Percentiles rank a stretch among this genome's conserved stretches.
Conservation (phyloP, 2,888 invertebrate species). For the Ecliptopera silaceata region DNA sequence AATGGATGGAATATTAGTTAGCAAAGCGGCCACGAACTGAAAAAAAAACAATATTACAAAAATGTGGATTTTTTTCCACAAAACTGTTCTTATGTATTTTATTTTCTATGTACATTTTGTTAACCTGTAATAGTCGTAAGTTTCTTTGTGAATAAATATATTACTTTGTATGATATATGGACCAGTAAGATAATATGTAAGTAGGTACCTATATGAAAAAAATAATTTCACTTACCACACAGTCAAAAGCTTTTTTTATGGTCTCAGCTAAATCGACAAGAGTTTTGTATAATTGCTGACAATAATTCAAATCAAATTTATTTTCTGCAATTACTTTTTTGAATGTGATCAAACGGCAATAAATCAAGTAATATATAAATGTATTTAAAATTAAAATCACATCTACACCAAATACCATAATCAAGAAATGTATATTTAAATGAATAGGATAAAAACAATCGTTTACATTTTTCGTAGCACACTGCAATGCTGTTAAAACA, state of each 20-base stretch:
- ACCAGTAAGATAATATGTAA: not conserved
- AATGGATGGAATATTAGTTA: not conserved
- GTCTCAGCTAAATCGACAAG: constrained; percentile 4
- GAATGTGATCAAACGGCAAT: not conserved
- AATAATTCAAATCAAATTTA: not conserved
- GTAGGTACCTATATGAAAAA: not conserved
- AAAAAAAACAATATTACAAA: not conserved
- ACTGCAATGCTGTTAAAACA: not conserved
- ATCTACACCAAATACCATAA: not conserved
- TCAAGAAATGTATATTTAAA: not conserved
- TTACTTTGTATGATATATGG: no score
- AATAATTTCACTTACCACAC: not conserved
- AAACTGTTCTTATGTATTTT: no score
- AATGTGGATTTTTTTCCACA: not conserved
- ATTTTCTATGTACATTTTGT: no score
- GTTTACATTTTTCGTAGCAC: no score
- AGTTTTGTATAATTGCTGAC: not conserved
- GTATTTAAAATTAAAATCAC: not conserved
- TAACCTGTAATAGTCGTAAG: no score
- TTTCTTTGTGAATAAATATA: no score
- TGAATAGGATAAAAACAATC: not conserved
- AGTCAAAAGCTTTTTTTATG: not conserved
- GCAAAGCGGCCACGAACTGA: not conserved
- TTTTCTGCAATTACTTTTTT: not conserved
- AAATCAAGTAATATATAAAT: not conserved